Conservation (phyloP, 30 jellyfish, hydroid and myxozoan genomes). For the Sanderia malayensis region DNA sequence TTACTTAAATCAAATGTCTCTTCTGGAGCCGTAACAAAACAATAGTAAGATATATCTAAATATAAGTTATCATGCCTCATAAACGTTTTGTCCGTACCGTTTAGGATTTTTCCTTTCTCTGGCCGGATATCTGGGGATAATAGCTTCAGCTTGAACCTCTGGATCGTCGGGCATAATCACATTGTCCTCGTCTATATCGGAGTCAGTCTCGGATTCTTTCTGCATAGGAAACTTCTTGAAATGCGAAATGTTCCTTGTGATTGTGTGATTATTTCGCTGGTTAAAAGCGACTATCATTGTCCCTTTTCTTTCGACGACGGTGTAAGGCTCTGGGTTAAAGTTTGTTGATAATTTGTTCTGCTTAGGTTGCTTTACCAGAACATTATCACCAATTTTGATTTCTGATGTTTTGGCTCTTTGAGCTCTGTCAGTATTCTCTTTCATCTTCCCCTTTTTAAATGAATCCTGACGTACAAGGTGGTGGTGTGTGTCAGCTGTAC, state of each 20-base stretch:
- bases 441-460: slow-evolving; percentile 17
- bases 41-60: too few species aligned
- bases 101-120: slow-evolving; percentile 36
- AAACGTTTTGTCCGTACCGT: slow-evolving; percentile 25
- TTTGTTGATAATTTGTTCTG: neutral
- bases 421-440: slow-evolving; percentile 3
- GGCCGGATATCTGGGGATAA: slow-evolving; percentile 40
- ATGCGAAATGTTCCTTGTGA: too few species aligned
- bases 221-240: slow-evolving; percentile 37
- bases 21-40: too few species aligned
- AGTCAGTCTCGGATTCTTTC: slow-evolving; percentile 31
- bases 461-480: slow-evolving; percentile 26
- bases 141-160: too few species aligned
- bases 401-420: slow-evolving; percentile 8
- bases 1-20: too few species aligned
- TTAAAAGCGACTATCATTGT: too few species aligned
- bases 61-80: slow-evolving; percentile 16
- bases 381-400: neutral
- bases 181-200: too few species aligned
- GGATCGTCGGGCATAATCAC: too few species aligned
- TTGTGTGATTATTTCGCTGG: too few species aligned
- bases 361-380: neutral
- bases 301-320: too few species aligned
- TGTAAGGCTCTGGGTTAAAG: too few species aligned
- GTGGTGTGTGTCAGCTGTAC: too few species aligned